Evolutionary conservation across 1,140 invertebrate genomes (phyloP).

Genomic region (Drosophila guanche): DNA sequence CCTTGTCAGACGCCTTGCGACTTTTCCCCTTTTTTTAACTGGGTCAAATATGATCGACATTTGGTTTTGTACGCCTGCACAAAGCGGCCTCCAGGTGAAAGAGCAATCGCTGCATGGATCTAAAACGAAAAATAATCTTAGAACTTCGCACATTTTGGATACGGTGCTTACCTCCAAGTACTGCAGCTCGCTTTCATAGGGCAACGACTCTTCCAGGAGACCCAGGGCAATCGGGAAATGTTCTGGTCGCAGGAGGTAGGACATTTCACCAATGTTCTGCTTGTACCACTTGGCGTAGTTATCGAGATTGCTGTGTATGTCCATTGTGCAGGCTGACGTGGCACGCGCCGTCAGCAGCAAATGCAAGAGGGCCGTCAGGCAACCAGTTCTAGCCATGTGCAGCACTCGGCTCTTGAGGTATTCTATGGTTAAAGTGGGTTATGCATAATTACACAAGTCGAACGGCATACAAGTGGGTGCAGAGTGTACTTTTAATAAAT

Average conservation of each 20-base stretch:
- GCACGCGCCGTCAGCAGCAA: slow-evolving; percentile 67
- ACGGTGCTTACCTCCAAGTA: slow-evolving; percentile 63
- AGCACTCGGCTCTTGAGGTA: slow-evolving; percentile 62
- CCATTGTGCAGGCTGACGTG: slow-evolving; percentile 58
- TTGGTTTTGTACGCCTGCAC: slow-evolving; percentile 75
- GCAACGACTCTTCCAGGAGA: slow-evolving; percentile 61
- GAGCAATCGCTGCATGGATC: slow-evolving; percentile 73
- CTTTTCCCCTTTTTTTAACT: slow-evolving; percentile 40
- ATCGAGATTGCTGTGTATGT: slow-evolving; percentile 66
- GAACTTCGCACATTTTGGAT: background rate
- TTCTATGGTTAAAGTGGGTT: slow-evolving; percentile 31
- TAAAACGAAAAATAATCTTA: slow-evolving; percentile 18
- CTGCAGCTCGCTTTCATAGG: slow-evolving; percentile 62
- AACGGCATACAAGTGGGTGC: no score
- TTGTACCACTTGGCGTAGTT: slow-evolving; percentile 81
- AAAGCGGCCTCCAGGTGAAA: slow-evolving; percentile 74
- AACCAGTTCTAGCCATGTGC: slow-evolving; percentile 52
- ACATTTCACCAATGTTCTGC: slow-evolving; percentile 77
- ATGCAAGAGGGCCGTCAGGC: slow-evolving; percentile 52
- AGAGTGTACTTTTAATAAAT: slow-evolving; percentile 58
- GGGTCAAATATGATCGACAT: slow-evolving; percentile 58
- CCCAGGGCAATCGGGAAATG: slow-evolving; percentile 59
- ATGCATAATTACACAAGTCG: background rate
- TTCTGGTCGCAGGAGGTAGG: slow-evolving; percentile 57
- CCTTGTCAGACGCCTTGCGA: background rate